phyloP scores from a whole-genome alignment of 2,113 vertebrate genomes.

The Oncorhynchus keta region DNA sequence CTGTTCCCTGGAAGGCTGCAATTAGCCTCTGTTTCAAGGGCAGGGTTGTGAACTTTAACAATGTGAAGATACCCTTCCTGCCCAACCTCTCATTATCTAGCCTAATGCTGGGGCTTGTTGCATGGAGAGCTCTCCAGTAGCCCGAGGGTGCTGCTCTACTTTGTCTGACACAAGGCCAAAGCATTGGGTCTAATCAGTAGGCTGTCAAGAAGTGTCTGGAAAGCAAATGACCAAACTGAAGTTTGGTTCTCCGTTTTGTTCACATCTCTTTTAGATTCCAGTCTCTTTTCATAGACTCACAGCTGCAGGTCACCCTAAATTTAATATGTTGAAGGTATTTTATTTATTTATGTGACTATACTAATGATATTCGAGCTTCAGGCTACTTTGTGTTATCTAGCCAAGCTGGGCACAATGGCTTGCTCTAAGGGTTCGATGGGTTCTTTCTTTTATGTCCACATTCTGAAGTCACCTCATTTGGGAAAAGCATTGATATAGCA shows the following conservation, averaged over 20 bases:
- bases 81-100: background rate
- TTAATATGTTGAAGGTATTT: too few relatives aligned
- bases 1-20: slow-evolving; percentile 1
- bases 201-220: background rate
- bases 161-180: background rate
- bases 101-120: background rate
- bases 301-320: background rate
- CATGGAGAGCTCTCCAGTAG: background rate
- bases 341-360: too few relatives aligned
- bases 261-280: background rate
- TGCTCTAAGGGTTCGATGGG: too few relatives aligned
- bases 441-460: too few relatives aligned
- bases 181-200: background rate
- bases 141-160: background rate
- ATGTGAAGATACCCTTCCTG: background rate
- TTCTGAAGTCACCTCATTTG: too few relatives aligned
- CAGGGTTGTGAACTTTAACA: background rate
- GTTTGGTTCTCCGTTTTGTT: background rate
- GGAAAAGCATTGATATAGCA: too few relatives aligned
- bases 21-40: background rate
- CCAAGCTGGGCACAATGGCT: too few relatives aligned
- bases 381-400: too few relatives aligned
- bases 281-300: background rate
- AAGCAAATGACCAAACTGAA: background rate
- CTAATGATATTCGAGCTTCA: too few relatives aligned